Percentiles rank a stretch among this genome's conserved stretches.
Evolutionary conservation across 2,113 vertebrate genomes (phyloP).

Genomic region (Sylvia atricapilla): DNA sequence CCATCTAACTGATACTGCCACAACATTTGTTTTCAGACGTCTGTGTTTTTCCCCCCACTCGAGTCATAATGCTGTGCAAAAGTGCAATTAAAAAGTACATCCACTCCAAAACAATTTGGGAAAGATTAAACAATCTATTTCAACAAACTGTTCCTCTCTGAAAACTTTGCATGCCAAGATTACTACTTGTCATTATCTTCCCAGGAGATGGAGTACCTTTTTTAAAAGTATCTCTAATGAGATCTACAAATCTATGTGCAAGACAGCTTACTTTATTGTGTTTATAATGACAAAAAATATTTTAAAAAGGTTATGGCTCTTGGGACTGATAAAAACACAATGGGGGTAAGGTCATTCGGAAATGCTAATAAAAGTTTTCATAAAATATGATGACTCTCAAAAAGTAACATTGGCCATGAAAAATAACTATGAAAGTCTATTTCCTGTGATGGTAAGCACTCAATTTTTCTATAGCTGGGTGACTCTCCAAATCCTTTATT

Average conservation of each 20-base stretch:
- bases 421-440: constrained; percentile 54
- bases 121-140: constrained; percentile 53
- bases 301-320: constrained; percentile 70
- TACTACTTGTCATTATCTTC: constrained; percentile 63
- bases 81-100: background rate
- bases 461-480: constrained; percentile 6
- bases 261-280: constrained; percentile 73
- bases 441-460: constrained; percentile 14
- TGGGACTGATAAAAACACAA: constrained; percentile 69
- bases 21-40: background rate
- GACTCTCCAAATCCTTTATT: constrained; percentile 29
- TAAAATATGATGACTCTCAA: constrained; percentile 66
- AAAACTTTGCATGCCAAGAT: constrained; percentile 67
- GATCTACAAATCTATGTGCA: constrained; percentile 71
- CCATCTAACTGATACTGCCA: background rate
- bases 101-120: background rate
- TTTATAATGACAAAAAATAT: constrained; percentile 74
- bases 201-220: constrained; percentile 64
- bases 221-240: constrained; percentile 72
- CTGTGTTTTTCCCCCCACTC: background rate
- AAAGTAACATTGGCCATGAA: constrained; percentile 58
- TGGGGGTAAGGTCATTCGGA: constrained; percentile 65
- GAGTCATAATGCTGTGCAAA: background rate
- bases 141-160: constrained; percentile 15
- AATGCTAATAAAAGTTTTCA: constrained; percentile 78